Percentiles rank a stretch among this genome's conserved stretches.
Conservation (phyloP, 2,113 vertebrate genomes). For the Forbesichthys papilliferus region DNA sequence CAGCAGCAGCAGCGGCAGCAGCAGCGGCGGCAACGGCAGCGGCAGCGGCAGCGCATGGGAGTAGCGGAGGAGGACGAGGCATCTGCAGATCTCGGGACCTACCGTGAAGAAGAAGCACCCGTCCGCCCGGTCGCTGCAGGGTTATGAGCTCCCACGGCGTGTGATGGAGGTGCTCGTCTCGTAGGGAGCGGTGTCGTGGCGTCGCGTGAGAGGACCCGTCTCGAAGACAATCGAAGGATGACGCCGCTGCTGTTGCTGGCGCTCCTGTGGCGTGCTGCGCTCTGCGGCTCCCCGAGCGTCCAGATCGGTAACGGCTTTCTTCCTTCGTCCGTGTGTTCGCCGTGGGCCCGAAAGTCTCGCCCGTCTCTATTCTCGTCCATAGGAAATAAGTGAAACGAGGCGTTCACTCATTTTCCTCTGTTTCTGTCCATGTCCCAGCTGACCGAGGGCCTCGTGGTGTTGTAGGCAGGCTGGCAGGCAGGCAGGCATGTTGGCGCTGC, state of each 20-base stretch:
- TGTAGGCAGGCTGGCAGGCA: too few species aligned
- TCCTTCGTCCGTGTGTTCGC: not conserved
- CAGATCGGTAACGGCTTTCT: constrained; percentile 80
- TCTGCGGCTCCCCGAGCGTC: constrained; percentile 84
- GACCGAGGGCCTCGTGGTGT: too few species aligned
- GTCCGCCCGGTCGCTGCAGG: constrained; percentile 27
- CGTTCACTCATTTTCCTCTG: too few species aligned
- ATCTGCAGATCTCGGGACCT: constrained; percentile 6
- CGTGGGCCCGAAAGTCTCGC: not conserved
- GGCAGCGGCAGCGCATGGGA: not conserved
- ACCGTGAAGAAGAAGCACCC: too few species aligned
- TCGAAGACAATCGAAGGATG: constrained; percentile 77
- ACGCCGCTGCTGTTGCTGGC: constrained; percentile 83
- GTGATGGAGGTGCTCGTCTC: constrained; percentile 35
- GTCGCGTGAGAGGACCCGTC: constrained; percentile 79
- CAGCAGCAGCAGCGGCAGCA: not conserved
- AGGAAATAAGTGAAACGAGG: too few species aligned
- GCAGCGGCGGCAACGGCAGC: too few species aligned
- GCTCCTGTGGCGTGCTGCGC: constrained; percentile 83
- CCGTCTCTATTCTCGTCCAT: not conserved
- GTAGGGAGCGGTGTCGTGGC: constrained; percentile 58
- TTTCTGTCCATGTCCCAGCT: too few species aligned
- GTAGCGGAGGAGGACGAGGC: not conserved
- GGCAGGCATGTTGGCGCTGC: too few species aligned
- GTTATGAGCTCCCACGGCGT: constrained; percentile 58